Evolutionary conservation across 2,888 invertebrate species (phyloP).

Genomic region (Lithophane semibrunnea): DNA sequence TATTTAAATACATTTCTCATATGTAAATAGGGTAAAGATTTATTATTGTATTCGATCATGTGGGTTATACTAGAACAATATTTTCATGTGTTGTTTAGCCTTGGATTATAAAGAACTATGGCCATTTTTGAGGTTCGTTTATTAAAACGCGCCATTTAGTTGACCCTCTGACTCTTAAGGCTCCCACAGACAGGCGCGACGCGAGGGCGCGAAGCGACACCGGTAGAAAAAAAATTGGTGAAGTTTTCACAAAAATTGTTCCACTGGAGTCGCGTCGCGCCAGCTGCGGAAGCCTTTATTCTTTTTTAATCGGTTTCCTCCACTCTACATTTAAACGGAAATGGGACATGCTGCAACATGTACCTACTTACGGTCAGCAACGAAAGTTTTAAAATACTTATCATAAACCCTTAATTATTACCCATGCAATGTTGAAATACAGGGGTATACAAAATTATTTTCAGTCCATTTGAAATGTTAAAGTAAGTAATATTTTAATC

Average conservation of each 20-base stretch:
- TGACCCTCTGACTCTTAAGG: neutral
- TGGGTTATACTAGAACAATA: neutral
- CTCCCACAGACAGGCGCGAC: no score
- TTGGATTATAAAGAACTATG: neutral
- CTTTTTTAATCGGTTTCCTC: no score
- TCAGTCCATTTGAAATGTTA: neutral
- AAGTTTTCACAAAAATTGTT: no score
- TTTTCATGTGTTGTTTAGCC: neutral
- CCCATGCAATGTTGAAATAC: neutral
- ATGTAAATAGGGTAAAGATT: neutral
- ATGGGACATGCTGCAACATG: neutral
- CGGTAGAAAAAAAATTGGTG: no score
- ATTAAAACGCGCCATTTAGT: neutral
- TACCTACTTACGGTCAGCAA: neutral
- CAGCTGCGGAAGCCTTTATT: no score
- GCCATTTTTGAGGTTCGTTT: neutral
- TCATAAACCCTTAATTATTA: neutral
- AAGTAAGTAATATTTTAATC: neutral
- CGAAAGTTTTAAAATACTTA: neutral
- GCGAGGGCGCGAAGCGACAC: no score
- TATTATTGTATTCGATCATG: neutral
- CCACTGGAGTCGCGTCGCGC: no score
- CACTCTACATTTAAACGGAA: neutral
- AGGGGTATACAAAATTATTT: neutral
- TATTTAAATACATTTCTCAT: slow-evolving; percentile 4